A percentile compares a stretch with the other conserved stretches of the same genome.
These are phyloP conservation scores for Setipinna tenuifilis DNA, from an alignment of 2,797 vertebrate species.

Conservation along the genomic window DNA sequence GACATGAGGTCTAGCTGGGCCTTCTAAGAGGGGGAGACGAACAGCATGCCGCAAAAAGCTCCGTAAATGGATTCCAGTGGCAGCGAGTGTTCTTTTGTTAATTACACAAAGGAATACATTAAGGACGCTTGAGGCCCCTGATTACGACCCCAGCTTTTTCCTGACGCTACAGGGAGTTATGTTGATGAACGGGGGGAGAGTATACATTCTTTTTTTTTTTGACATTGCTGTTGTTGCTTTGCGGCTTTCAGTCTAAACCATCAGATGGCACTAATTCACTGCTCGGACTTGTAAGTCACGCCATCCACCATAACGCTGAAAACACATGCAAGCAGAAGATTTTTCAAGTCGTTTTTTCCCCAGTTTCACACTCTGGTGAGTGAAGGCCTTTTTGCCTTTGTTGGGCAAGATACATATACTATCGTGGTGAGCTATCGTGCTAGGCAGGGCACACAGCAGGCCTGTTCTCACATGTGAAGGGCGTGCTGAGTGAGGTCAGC, in stretches of 20 bases:
- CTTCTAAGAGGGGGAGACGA: constrained; percentile 40
- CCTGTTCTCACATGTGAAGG: constrained; percentile 23
- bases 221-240: background rate
- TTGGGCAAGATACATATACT: too few species aligned
- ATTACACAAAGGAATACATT: constrained; percentile 55
- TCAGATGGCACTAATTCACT: background rate
- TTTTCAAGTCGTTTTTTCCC: too few species aligned
- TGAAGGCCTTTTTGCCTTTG: too few species aligned
- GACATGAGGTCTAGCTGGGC: constrained; percentile 45
- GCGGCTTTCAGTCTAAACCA: background rate
- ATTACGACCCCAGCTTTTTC: background rate
- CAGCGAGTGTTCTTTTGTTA: constrained; percentile 54
- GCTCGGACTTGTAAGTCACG: background rate
- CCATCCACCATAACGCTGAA: too few species aligned
- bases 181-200: constrained; percentile 5
- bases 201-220: background rate
- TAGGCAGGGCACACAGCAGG: background rate
- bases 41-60: constrained; percentile 42
- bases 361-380: too few species aligned
- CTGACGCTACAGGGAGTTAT: constrained; percentile 4
- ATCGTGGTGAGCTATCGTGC: background rate
- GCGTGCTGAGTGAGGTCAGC: background rate
- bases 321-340: too few species aligned
- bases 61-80: constrained; percentile 52
- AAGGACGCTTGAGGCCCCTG: constrained; percentile 31